These are phyloP conservation scores for human DNA, from an alignment of 2,113 vertebrate species.

Conservation along the genomic window GRCh38 chr9:5612501-5613000, in stretches of 20 bases:
- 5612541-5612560: not conserved
- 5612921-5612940: not conserved
- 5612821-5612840: not conserved
- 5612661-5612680: not conserved
- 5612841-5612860: not conserved
- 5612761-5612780: not conserved
- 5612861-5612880: not conserved
- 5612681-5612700: not conserved
- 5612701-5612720: not conserved
- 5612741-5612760: not conserved
- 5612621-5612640: not conserved
- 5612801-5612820: not conserved
- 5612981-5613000: not conserved
- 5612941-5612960: conserved; percentile 12
- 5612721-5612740: not conserved
- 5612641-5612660: not conserved
- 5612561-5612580: not conserved
- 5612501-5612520: not conserved
- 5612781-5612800: not conserved
- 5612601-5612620: not conserved
- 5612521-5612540: not conserved
- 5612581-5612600: not conserved
- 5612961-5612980: not conserved
- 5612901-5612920: not conserved
- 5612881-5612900: not conserved